These are phyloP conservation scores for Cottus gobio DNA, from an alignment of 2,113 vertebrate genomes.

Conservation along the genomic window DNA sequence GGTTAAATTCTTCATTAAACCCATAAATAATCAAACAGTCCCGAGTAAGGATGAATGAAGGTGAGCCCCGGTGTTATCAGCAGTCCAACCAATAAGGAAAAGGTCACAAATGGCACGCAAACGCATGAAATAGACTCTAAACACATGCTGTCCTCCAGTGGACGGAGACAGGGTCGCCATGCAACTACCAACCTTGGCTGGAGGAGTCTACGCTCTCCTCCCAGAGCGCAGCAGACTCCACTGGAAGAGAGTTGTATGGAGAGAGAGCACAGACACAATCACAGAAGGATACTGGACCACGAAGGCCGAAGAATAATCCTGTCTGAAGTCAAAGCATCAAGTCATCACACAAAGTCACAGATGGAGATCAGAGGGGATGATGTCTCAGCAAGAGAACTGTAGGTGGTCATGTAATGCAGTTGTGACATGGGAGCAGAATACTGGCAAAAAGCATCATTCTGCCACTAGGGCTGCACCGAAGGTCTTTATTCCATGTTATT, in stretches of 20 bases:
- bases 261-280: slow-evolving; percentile 36
- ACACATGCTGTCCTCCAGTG: slow-evolving; percentile 59
- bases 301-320: slow-evolving; percentile 9
- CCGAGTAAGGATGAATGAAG: slow-evolving; percentile 3
- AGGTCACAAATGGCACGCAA: neutral
- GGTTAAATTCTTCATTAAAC: neutral
- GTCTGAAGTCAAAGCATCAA: slow-evolving; percentile 3
- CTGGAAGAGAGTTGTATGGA: slow-evolving; percentile 67
- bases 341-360: slow-evolving; percentile 50
- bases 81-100: neutral
- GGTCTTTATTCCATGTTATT: neutral
- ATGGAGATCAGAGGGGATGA: slow-evolving; percentile 66
- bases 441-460: neutral
- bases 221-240: slow-evolving; percentile 80
- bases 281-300: slow-evolving; percentile 12
- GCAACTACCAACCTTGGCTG: slow-evolving; percentile 80
- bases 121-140: neutral
- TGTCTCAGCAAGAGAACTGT: slow-evolving; percentile 21
- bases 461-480: neutral
- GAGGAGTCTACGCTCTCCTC: slow-evolving; percentile 78
- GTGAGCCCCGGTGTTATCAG: slow-evolving; percentile 10
- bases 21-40: slow-evolving; percentile 30
- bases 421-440: slow-evolving; percentile 39
- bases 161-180: slow-evolving; percentile 39
- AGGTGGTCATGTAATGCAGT: slow-evolving; percentile 42